A percentile compares a stretch with the other conserved stretches of the same genome.
Evolutionary conservation across 2,888 invertebrate species (phyloP).

Genomic region (Scrobipalpa costella): DNA sequence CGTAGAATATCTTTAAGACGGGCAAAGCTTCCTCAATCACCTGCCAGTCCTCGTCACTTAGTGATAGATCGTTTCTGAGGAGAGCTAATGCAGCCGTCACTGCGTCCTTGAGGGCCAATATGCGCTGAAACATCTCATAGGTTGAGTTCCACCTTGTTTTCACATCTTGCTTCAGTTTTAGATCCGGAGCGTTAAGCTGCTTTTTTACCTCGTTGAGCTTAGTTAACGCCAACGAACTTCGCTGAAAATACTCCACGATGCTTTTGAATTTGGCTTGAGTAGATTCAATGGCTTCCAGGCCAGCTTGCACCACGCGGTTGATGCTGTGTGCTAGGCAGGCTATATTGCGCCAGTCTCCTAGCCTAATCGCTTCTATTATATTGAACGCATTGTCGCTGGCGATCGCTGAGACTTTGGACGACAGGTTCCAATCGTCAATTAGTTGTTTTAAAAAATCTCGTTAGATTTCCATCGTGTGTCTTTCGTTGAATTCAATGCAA

Average conservation of each 20-base stretch:
- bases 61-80: too few species aligned
- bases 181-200: not conserved
- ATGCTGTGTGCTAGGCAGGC: conserved; percentile 36
- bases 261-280: conserved; percentile 12
- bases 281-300: too few species aligned
- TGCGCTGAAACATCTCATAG: not conserved
- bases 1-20: too few species aligned
- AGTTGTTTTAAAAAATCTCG: not conserved
- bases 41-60: too few species aligned
- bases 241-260: conserved; percentile 35
- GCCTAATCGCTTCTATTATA: conserved; percentile 21
- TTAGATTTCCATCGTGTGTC: too few species aligned
- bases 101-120: not conserved
- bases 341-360: conserved; percentile 33
- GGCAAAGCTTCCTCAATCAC: too few species aligned
- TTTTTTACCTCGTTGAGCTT: not conserved
- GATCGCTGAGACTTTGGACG: conserved; percentile 8
- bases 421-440: conserved; percentile 6
- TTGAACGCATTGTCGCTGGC: conserved; percentile 32
- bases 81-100: not conserved
- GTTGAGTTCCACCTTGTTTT: not conserved
- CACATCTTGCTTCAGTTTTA: not conserved
- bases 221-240: not conserved
- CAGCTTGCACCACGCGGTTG: conserved; percentile 32
- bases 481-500: too few species aligned